These are phyloP conservation scores for Enteromius radiatus DNA, from an alignment of 2,797 vertebrate genomes.

Conservation along the genomic window DNA sequence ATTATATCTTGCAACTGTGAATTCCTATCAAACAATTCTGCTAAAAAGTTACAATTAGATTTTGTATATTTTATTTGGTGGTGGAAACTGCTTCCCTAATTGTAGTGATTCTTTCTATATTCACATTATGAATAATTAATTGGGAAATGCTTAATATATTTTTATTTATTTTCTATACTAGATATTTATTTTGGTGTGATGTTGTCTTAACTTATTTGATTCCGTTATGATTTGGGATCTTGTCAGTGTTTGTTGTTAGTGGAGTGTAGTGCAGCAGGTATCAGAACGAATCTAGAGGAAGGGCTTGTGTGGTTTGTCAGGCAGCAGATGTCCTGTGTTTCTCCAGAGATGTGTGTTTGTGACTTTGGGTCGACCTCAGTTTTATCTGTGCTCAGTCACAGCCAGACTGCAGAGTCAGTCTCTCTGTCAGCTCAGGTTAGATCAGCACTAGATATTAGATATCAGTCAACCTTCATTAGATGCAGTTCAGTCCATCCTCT, in stretches of 20 bases:
- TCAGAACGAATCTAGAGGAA: not conserved
- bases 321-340: constrained; percentile 23
- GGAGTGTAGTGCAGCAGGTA: not conserved
- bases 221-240: no score
- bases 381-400: constrained; percentile 19
- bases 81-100: no score
- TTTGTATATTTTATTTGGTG: no score
- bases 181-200: not conserved
- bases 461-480: constrained; percentile 37
- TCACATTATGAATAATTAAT: not conserved
- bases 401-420: constrained; percentile 10
- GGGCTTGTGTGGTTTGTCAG: not conserved
- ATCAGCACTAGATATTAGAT: constrained; percentile 34
- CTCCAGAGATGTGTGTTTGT: not conserved
- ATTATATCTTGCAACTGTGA: no score
- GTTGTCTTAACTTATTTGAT: not conserved
- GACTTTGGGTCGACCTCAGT: constrained; percentile 29
- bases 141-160: not conserved
- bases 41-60: no score
- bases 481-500: not conserved
- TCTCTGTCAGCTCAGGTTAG: not conserved
- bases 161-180: no score
- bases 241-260: not conserved
- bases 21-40: no score
- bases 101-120: no score